A percentile compares a stretch with the other conserved stretches of the same genome.
These are phyloP conservation scores for Heliconius himera DNA, from an alignment of 1,140 invertebrate species.

Conservation along the genomic window DNA sequence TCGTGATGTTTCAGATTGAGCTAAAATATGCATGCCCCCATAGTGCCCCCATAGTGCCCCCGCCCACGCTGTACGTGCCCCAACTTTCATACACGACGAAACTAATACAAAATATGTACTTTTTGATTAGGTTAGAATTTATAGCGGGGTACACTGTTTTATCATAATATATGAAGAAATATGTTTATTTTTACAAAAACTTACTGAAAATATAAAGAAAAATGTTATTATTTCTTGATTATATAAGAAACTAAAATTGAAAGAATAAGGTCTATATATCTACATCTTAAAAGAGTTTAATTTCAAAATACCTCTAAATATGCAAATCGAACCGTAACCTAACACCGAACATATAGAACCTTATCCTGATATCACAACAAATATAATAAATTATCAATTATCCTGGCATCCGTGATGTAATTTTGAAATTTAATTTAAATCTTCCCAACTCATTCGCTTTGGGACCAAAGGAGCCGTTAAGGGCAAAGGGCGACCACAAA, in stretches of 20 bases:
- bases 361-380: neutral
- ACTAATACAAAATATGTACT: constrained; percentile 19
- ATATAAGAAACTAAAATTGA: neutral
- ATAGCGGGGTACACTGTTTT: neutral
- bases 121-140: constrained; percentile 26
- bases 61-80: constrained; percentile 19
- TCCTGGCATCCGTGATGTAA: constrained; percentile 32
- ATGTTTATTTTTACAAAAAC: neutral
- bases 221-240: no score
- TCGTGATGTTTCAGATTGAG: constrained; percentile 36
- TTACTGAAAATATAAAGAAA: no score
- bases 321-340: neutral
- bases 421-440: constrained; percentile 58
- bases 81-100: constrained; percentile 27
- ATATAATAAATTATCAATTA: constrained; percentile 15
- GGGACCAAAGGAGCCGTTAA: constrained; percentile 62
- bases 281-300: neutral
- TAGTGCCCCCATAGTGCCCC: constrained; percentile 28
- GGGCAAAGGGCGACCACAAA: constrained; percentile 74
- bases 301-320: neutral
- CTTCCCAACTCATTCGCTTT: constrained; percentile 42
- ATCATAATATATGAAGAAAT: neutral
- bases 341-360: neutral
- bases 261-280: neutral
- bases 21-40: constrained; percentile 37